Base-by-base conservation (phyloP, 2,797 vertebrate species). In the Aythya fuligula region DNA sequence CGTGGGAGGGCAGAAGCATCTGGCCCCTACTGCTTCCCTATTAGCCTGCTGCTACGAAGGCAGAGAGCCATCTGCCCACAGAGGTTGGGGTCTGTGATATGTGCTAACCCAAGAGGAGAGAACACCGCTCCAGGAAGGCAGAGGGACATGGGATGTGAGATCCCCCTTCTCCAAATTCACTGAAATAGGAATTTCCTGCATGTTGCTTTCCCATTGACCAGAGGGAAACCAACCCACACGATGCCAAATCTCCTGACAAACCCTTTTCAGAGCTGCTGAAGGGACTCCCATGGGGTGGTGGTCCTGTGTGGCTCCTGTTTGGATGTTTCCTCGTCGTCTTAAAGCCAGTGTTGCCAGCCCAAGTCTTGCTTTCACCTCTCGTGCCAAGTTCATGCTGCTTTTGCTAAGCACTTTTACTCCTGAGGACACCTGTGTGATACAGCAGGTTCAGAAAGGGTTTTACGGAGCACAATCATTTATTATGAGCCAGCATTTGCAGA, bases 181-280 rank as follows among this genome's bases (percentile, higher is more conserved):
- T 22, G 30, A 21, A 36, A 57, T 30, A 27, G 0, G 4, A 4
- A 7, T 88, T 47, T 84, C 25, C 36, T 1, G 0, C 38, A 3
- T 1, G 8, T 28, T 85, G 53, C n/a, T 57, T 45, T 67, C 47
- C 36, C 47, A 6, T 34, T 21, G 34, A n/a, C 38, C n/a, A 5
- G 57, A 75, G 43, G 13, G 45, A 71, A 58, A 61, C 20, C 21
- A 25, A 34, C 56, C 54, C 36, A 12, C 0, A 0, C 1, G 17
- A 13, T 9, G 12, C 32, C 34, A 7, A 1, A 77, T n/a, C 32
- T 72, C 45, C 78, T 27, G 47, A 12, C 0, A 2, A 38, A 41
- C 12, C 36, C 24, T 62, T 38, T 54, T 24, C 1, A 2, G n/a
- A 60, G 74, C 45, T 61, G 41, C 81, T 76, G 76, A 22, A 66